phyloP scores from a whole-genome alignment of 2,888 invertebrate species.

The Pseudococcus viburni region DNA sequence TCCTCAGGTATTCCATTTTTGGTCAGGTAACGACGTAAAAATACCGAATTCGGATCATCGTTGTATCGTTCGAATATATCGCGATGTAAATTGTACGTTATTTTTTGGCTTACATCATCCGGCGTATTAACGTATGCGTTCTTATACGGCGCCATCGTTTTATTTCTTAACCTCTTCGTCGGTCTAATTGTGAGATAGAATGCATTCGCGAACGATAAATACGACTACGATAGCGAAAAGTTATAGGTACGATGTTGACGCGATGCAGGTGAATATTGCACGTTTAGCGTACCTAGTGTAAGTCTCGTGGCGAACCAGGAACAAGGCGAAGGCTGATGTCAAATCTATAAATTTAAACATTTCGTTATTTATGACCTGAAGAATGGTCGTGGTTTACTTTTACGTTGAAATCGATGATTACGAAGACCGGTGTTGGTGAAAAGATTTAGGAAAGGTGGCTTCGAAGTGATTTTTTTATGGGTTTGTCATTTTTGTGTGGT shows the following conservation, averaged over 20 bases:
- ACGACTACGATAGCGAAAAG: background rate
- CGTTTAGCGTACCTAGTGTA: background rate
- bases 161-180: background rate
- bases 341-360: background rate
- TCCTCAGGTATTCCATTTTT: conserved; percentile 51
- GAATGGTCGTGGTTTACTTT: background rate
- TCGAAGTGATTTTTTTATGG: background rate
- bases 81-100: conserved; percentile 50
- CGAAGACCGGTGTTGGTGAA: background rate
- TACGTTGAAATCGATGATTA: background rate
- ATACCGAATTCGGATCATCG: conserved; percentile 58
- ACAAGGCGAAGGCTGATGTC: conserved; percentile 8
- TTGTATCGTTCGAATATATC: conserved; percentile 61
- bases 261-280: background rate
- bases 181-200: background rate
- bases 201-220: conserved; percentile 10
- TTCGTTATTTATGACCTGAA: background rate
- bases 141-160: conserved; percentile 58
- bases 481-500: background rate
- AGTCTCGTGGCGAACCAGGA: background rate
- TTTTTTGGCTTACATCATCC: conserved; percentile 48
- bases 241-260: background rate
- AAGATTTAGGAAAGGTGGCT: background rate
- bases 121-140: background rate
- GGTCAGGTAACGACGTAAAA: conserved; percentile 41